Percentiles rank a stretch among this genome's conserved stretches.
phyloP scores from a whole-genome alignment of 2,797 vertebrate species.

The Oryzias dopingdopingensis region DNA sequence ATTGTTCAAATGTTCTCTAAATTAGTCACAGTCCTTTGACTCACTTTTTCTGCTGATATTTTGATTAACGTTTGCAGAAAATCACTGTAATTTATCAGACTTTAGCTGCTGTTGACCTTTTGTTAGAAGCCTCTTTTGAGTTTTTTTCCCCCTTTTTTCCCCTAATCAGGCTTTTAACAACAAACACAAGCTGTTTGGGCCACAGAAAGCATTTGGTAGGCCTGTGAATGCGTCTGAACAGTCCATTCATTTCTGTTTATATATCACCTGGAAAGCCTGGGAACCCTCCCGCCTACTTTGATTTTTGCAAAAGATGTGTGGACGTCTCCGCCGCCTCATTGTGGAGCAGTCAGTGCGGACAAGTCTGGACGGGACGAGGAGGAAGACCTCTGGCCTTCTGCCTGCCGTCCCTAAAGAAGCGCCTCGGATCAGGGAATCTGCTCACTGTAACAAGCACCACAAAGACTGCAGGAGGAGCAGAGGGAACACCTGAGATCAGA shows the following conservation, averaged over 20 bases:
- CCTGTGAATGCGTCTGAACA: constrained; percentile 28
- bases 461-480: constrained; percentile 40
- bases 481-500: constrained; percentile 62
- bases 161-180: constrained; percentile 67
- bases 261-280: constrained; percentile 52
- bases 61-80: constrained; percentile 40
- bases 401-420: constrained; percentile 30
- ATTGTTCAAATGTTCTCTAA: constrained; percentile 40
- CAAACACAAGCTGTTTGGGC: constrained; percentile 64
- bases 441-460: constrained; percentile 50
- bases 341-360: constrained; percentile 65
- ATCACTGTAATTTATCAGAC: constrained; percentile 53
- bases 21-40: constrained; percentile 52
- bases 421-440: constrained; percentile 28
- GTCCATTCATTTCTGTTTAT: constrained; percentile 19
- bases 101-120: constrained; percentile 60
- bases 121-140: constrained; percentile 34
- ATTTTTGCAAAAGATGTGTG: constrained; percentile 38
- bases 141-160: constrained; percentile 5
- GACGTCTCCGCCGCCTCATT: constrained; percentile 41
- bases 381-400: constrained; percentile 55
- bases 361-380: constrained; percentile 59
- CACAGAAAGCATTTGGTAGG: constrained; percentile 38
- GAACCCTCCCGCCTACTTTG: constrained; percentile 54
- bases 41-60: constrained; percentile 54